Conservation (phyloP, 2,113 vertebrate genomes). For the Xiphophorus couchianus region DNA sequence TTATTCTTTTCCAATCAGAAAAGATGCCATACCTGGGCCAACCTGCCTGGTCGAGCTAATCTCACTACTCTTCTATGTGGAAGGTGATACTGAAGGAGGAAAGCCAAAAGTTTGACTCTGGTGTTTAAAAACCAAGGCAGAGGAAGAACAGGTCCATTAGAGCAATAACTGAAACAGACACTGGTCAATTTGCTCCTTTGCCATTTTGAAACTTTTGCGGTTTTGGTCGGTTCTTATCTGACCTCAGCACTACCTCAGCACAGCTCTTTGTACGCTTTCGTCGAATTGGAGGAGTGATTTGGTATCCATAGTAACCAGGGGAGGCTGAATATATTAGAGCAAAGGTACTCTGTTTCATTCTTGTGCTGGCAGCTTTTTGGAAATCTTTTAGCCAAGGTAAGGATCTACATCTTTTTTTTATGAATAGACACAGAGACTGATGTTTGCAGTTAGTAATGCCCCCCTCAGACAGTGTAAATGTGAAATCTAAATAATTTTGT, state of each 20-base stretch:
- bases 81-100: background rate
- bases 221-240: background rate
- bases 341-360: background rate
- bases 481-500: background rate
- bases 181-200: background rate
- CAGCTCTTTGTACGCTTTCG: too few relatives aligned
- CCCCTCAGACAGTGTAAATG: background rate
- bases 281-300: background rate
- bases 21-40: background rate
- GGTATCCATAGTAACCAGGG: background rate
- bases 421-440: too few relatives aligned
- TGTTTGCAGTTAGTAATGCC: background rate
- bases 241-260: background rate
- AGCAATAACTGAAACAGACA: too few relatives aligned
- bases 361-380: too few relatives aligned
- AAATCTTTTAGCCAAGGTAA: too few relatives aligned
- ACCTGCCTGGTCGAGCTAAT: background rate
- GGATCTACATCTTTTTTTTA: too few relatives aligned
- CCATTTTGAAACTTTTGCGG: background rate
- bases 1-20: background rate
- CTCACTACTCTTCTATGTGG: background rate
- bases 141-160: too few relatives aligned
- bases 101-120: too few relatives aligned
- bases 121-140: too few relatives aligned
- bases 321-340: background rate